Evolutionary conservation across 2,888 invertebrate species (phyloP), one percentile per base, ranked within the genome.

Genomic region (Orthosia incerta): DNA sequence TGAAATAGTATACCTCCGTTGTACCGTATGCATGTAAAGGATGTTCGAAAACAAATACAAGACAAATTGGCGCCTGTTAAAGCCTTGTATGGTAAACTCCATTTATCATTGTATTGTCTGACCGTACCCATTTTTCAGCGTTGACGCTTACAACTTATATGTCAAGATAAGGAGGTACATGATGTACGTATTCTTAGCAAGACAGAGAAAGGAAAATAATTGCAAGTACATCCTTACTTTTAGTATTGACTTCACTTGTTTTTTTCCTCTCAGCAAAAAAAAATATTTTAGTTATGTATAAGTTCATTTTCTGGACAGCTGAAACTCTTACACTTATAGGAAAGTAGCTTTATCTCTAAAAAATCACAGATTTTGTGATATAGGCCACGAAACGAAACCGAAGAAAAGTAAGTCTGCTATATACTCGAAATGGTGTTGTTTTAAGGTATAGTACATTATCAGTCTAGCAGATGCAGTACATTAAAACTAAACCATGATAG

Each of bases 101-200:
- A 80, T 84, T 45, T 84, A 64, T 84, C 75, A 70, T 80, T 79
- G 80, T 71, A 53, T 74, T 77, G 69, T 77, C 61, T 59, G 39
- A 26, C 26, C 46, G 67, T 53, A 55, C 76, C 74, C 69, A 80
- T 86, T 80, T 86, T 81, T 86, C 81, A 55, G 69, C 48, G 70
- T 74, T 70, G 74, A 70, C 78, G 66, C 60, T 68, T 84, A 74
- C 82, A 72, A 71, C 55, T 75, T 80, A 57, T 56, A 53, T 53
- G 45, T 66, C 20, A 61, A 79, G 71, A 75, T 74, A 76, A 75
- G 31, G 18, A 26, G 48, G 23, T 74, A 74, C 50, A 67, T 48
- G 56, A 53, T 66, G 39, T 72, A 48, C n/a, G 45, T 61, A 51
- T 71, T 70, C 74, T 71, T 68, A 55, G 65, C 65, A 60, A 62